A percentile compares a stretch with the other conserved stretches of the same genome.
These are phyloP conservation scores for Notolabrus celidotus DNA, from an alignment of 2,797 vertebrate genomes.

Conservation along the genomic window DNA sequence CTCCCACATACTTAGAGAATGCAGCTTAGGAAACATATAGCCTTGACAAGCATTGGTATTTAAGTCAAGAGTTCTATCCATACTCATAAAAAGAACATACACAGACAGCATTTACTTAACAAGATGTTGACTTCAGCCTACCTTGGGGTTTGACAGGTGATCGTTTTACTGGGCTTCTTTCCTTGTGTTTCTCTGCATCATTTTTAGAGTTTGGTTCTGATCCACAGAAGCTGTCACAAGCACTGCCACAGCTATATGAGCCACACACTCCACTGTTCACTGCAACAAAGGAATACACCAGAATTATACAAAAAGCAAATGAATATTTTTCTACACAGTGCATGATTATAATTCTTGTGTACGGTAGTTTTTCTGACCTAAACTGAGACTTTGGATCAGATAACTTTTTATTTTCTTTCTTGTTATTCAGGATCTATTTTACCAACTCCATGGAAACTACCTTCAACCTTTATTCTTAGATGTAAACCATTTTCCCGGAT, in stretches of 20 bases:
- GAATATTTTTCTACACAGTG: neutral
- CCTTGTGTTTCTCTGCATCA: neutral
- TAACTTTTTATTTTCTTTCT: no score
- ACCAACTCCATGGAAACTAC: neutral
- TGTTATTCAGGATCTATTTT: neutral
- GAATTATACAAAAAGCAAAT: neutral
- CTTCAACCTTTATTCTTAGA: neutral
- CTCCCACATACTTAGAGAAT: no score
- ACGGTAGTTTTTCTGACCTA: neutral
- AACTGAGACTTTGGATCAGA: neutral
- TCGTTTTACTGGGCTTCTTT: constrained; percentile 16
- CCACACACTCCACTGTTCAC: constrained; percentile 48
- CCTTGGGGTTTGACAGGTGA: constrained; percentile 63
- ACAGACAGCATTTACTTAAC: neutral
- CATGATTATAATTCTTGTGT: neutral
- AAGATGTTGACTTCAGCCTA: constrained; percentile 13
- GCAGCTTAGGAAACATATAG: no score
- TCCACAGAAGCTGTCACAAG: constrained; percentile 27
- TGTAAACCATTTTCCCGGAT: neutral
- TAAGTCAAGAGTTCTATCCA: neutral
- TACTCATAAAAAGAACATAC: neutral
- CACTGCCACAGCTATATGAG: constrained; percentile 42
- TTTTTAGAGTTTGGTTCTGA: neutral
- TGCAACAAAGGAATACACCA: neutral
- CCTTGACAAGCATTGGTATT: no score